Conservation (phyloP, 2,888 invertebrate species). For the Desoria tigrina region DNA sequence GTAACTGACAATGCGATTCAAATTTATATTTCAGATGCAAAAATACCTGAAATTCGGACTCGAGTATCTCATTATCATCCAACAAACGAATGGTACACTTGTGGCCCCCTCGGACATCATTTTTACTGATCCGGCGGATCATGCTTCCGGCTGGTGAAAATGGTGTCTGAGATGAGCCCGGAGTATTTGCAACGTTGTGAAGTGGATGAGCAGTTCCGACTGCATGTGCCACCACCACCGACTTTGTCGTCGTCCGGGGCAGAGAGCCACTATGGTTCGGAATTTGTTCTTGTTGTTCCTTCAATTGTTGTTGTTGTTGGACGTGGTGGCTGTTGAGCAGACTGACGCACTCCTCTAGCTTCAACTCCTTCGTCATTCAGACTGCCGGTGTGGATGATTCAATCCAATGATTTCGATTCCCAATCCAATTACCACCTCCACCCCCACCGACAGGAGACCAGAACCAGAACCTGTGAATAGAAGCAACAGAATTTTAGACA, state of each 20-base stretch:
- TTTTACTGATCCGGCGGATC: constrained; percentile 62
- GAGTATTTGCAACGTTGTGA: not conserved
- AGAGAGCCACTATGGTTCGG: too few relatives aligned
- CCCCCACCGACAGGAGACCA: too few relatives aligned
- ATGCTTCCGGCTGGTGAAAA: constrained; percentile 25
- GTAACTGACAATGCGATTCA: too few relatives aligned
- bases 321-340: constrained; percentile 31
- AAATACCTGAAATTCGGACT: constrained; percentile 87
- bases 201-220: not conserved
- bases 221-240: constrained; percentile 22
- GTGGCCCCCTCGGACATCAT: constrained; percentile 70
- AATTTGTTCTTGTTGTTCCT: too few relatives aligned
- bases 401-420: too few relatives aligned
- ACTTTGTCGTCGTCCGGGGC: too few relatives aligned
- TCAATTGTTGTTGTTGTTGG: constrained; percentile 10
- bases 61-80: constrained; percentile 86
- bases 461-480: too few relatives aligned
- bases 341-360: constrained; percentile 45
- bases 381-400: too few relatives aligned
- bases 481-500: too few relatives aligned
- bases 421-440: too few relatives aligned
- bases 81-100: constrained; percentile 85
- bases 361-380: constrained; percentile 45
- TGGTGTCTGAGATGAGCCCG: not conserved
- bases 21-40: too few relatives aligned